Base-by-base conservation (phyloP, 2,797 vertebrate species). In the Poeciliopsis presidionis region DNA sequence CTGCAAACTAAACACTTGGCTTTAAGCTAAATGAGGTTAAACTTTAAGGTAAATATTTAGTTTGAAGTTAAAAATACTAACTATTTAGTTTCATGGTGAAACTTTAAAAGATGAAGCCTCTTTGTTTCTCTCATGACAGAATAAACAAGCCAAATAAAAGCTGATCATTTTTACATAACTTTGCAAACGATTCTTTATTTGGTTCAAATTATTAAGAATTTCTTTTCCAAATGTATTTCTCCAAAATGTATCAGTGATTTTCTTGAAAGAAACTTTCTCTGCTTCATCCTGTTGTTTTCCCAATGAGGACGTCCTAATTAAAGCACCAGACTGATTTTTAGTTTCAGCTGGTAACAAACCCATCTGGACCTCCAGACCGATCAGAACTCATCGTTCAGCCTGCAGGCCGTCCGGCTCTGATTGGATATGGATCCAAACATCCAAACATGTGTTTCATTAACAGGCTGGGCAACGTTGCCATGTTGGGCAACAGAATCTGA, bases 401-500 rank as follows among this genome's bases (percentile, higher is more conserved):
- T 3, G 11, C 12, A 7, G 57, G 25, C 22, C 2, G 51, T 25
- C 72, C 71, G 74, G 41, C 0, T 76, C 78, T 75, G 90, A 91
- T 89, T 80, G 84, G 89, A 74, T 92, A 90, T 89, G 74, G 91
- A 90, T 89, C 39, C 85, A 2, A 20, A 51, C 7, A 51, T 20
- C 39, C 14, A 69, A n/a, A 45, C 36, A 22, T 7, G 7, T 12
- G 7, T 45, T 41, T n/a, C 22, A 25, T 69, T n/a, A 22, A 43
- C 65, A 41, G 14, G 14, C 65, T n/a, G 20, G 3, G 65, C 11
- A 11, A 39, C 7, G 16, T 12, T 4, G 16, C 39, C 36, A 25
- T 36, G 59, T 33, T 22, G 63, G 11, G 65, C 65, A 43, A 13
- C 20, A 25, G 5, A 43, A 13, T 12, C 22, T 14, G 39, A 22